Percentiles rank a stretch among this genome's conserved stretches.
Evolutionary conservation across 2,888 invertebrate species (phyloP).

Genomic region (Pristionchus entomophagus): DNA sequence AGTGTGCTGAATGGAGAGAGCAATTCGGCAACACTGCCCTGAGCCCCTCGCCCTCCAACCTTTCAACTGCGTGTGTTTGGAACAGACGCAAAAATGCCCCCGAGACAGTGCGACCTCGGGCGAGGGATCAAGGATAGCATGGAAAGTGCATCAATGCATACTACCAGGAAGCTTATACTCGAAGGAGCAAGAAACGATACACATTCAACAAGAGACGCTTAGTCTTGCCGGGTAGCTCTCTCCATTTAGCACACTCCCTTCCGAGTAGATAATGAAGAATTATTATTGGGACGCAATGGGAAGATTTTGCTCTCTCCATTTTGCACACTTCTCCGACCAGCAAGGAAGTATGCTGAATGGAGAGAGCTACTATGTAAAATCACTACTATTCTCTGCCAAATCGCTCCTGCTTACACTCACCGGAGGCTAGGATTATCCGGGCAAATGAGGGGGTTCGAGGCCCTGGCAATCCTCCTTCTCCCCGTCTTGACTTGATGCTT

Average conservation of each 20-base stretch:
- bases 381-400: neutral
- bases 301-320: neutral
- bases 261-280: too few relatives aligned
- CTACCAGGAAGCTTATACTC: neutral
- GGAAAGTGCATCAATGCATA: neutral
- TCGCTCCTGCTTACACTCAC: neutral
- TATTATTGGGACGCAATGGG: too few relatives aligned
- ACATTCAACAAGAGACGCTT: too few relatives aligned
- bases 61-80: neutral
- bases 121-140: slow-evolving; percentile 15
- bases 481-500: too few relatives aligned
- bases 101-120: neutral
- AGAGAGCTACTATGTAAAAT: too few relatives aligned
- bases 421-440: neutral
- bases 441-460: neutral
- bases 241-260: too few relatives aligned
- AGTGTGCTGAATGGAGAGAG: too few relatives aligned
- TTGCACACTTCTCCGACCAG: too few relatives aligned
- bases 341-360: too few relatives aligned
- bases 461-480: too few relatives aligned
- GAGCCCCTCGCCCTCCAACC: neutral
- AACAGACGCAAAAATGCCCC: neutral
- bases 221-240: too few relatives aligned
- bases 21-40: too few relatives aligned
- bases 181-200: neutral